Conservation (phyloP, 1,140 invertebrate species). For the Dreissena rostriformis region DNA sequence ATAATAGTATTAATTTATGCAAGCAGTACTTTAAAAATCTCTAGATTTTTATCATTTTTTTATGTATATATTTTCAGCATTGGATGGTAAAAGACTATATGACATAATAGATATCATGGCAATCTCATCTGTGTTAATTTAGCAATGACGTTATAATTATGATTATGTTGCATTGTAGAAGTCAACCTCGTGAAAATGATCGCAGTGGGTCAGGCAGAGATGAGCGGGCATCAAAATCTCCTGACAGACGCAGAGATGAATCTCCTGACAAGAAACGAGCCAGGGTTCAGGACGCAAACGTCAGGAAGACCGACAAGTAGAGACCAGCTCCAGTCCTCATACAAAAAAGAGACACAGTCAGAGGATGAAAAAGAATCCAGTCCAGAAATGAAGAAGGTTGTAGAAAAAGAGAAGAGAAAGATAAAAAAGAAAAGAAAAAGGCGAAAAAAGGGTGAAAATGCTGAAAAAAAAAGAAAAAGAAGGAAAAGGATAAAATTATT, state of each 20-base stretch:
- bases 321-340: conserved; percentile 18
- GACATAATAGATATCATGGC: not conserved
- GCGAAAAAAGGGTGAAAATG: conserved; percentile 42
- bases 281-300: too few species aligned
- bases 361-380: conserved; percentile 5
- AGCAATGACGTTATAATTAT: not conserved
- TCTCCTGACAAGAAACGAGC: conserved; percentile 11
- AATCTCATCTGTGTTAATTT: not conserved
- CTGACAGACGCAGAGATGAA: conserved; percentile 4
- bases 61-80: not conserved
- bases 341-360: not conserved
- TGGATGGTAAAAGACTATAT: not conserved
- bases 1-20: too few species aligned
- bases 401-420: conserved; percentile 48
- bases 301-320: too few species aligned
- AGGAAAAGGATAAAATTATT: too few species aligned
- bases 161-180: not conserved
- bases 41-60: not conserved
- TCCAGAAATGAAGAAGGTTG: conserved; percentile 45
- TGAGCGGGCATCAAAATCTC: conserved; percentile 19
- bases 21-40: not conserved
- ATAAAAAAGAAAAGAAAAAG: conserved; percentile 50
- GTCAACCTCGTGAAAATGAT: not conserved
- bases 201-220: conserved; percentile 17
- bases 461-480: conserved; percentile 38